Evolutionary conservation across 2,797 vertebrate genomes (phyloP), one percentile per base, ranked within the genome.

Genomic region (Enteromius viviparus): DNA sequence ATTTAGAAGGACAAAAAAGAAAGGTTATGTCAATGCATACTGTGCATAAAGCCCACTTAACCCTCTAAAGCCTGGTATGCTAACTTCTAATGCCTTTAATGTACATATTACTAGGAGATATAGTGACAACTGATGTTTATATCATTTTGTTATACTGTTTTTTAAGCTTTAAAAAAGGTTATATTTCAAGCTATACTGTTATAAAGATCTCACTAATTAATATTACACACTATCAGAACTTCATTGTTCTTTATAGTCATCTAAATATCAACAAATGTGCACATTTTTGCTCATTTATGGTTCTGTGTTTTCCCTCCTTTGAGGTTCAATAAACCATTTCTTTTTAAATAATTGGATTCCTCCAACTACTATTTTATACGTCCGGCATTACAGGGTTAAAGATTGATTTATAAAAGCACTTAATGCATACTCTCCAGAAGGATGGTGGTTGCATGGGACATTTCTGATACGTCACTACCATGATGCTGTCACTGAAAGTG

Each of bases 401-500:
- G 3, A n/a, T 62, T 45, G 14, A 60, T 19, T 76, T 76, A 26
- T 42, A 26, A 29, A 62, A 26, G 51, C 32, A 23, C 58, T 76
- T 42, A 60, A 45, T 60, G n/a, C 55, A 23, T 17, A 23, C 15
- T 76, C 14, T 42, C 3, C 6, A 70, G 26, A 15, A 62, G 14
- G 5, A 14, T 7, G 23, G 12, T 64, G 12, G 65, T 40, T 23
- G 65, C 26, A 45, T 77, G 40, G 19, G 17, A 64, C 58, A 64
- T 64, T 64, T 77, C 40, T 60, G n/a, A 42, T 40, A 40, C 17
- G 37, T 58, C 49, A 53, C 19, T 55, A 34, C 19, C 19, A 8
- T 6, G 68, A 80, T 32, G 49, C 49, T 7, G 53, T 65, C 80
- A 49, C 29, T 6, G 8, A 62, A 64, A 81, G 55, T 51, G 69